Evolutionary conservation across 2,113 vertebrate genomes (phyloP), one percentile per base, ranked within the genome.

Genomic region (Zosterops lateralis): DNA sequence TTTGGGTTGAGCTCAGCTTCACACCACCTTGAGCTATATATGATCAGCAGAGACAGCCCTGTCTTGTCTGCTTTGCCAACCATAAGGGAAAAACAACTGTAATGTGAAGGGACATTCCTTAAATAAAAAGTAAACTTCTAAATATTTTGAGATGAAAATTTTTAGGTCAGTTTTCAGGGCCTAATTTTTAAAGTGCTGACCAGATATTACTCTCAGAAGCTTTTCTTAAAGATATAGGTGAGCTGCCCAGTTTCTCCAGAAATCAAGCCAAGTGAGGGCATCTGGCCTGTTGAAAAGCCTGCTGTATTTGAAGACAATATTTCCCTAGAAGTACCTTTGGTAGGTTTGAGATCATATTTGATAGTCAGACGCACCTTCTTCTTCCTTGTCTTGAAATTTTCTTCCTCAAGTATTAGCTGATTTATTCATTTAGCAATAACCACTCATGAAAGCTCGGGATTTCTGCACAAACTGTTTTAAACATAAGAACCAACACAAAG

Each of bases 241-340:
- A 60, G 19, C 7, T 51, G 4, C 13, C 18, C 44, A 45, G 0
- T 21, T 70, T 70, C 16, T 92, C 17, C 0, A 4, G 47, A 73
- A 78, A 51, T 44, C 7, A 73, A 48, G 13, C 14, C 13, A 56
- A 56, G 3, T 20, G 6, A 48, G 3, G 9, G 3, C 12, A 74
- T 17, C 1, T n/a, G 18, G 2, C 5, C 10, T 32, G 6, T 17
- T 50, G 34, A 83, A 16, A 73, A 76, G 4, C 2, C 10, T 38
- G 3, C 12, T 42, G 3, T 14, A 11, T 66, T 70, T 50, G 40
- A 70, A 68, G 7, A 17, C 0, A 18, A 0, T 22, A 26, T 54
- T 77, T 73, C 10, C 4, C 36, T 32, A 61, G 21, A 28, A 50
- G 5, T 1, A n/a, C 5, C 5, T 47, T 68, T 32, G 4, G 2